phyloP scores from a whole-genome alignment of 1,140 invertebrate species.

The Sinonovacula constricta region DNA sequence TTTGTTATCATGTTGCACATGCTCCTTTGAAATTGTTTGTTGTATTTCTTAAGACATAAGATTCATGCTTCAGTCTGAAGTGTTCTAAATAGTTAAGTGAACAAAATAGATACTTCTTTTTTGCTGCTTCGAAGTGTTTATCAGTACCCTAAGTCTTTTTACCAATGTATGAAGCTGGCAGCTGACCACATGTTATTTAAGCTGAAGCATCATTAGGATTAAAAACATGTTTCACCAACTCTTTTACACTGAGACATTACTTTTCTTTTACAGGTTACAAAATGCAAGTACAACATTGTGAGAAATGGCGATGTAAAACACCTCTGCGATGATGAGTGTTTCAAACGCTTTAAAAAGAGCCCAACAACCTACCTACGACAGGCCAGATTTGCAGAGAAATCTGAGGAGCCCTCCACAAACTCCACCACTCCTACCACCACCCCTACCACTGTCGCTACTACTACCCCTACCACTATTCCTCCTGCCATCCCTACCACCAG shows the following conservation, averaged over 20 bases:
- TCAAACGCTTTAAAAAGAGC: constrained; percentile 79
- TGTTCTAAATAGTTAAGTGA: background rate
- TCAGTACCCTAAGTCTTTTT: background rate
- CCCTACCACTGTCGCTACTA: too few relatives aligned
- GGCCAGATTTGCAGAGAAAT: background rate
- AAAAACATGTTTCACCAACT: background rate
- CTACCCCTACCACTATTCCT: too few relatives aligned
- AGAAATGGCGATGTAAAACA: constrained; percentile 78
- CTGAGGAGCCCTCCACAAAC: too few relatives aligned
- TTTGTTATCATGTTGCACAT: too few relatives aligned
- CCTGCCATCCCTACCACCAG: too few relatives aligned
- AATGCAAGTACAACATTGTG: constrained; percentile 80
- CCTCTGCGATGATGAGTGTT: constrained; percentile 79
- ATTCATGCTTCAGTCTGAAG: too few relatives aligned
- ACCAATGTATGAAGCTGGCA: background rate
- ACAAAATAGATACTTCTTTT: background rate
- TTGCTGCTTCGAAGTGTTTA: background rate
- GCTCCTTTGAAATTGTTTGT: too few relatives aligned
- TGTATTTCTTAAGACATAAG: too few relatives aligned
- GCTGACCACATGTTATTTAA: background rate
- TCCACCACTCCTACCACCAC: background rate
- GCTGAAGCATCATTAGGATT: background rate
- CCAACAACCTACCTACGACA: constrained; percentile 70
- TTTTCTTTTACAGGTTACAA: constrained; percentile 70
- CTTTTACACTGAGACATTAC: background rate